Base-by-base conservation (phyloP, 2,888 invertebrate genomes). In the Ariolimax columbianus region DNA sequence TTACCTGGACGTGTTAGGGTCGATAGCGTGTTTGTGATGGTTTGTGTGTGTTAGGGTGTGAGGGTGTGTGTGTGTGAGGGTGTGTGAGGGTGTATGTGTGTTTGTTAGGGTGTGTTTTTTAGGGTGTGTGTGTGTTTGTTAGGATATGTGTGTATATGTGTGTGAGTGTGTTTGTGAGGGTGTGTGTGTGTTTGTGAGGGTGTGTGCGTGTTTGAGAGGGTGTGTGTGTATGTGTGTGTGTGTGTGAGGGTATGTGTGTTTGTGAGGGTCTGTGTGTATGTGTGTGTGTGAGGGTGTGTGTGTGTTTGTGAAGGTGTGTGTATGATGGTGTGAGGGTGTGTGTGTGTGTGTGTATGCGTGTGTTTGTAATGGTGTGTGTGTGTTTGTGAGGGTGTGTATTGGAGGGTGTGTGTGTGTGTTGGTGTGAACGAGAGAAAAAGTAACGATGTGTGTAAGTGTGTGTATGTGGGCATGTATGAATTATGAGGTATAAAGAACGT, bases 1-100 rank as follows among this genome's bases (percentile, higher is more conserved):
- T 19, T 51, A 75, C 75, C 75, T 75, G 75, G 26, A 30, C 75
- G 47, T 47, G 75, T 51, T 30, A 75, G 51, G 3, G 51, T 51
- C 75, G 51, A 51, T 51, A 51, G n/a, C 23, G 55, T 55, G 55
- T 55, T 17, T 23, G 55, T 2, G 55, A 23, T 6, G 3, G 55
- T 55, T 17, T 55, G 55, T 55, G 55, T 19, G 19, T 55, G 55
- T 55, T 17, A 23, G 55, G 17, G 55, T 55, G 55, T 55, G 55
- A 55, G 17, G 9, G 47, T 11, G 47, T 47, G 9, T 33, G 19
- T 66, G 19, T 33, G 33, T 66, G n/a, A n/a, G n/a, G n/a, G n/a
- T 55, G 55, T 55, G 55, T 55, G 55, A 17, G 55, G 2, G 55
- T 55, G 7, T 19, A 23, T 55, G 55, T 55, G 55, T 55, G 55